phyloP scores from a whole-genome alignment of 2,888 invertebrate species.

The Arrhopalites spinosus region DNA sequence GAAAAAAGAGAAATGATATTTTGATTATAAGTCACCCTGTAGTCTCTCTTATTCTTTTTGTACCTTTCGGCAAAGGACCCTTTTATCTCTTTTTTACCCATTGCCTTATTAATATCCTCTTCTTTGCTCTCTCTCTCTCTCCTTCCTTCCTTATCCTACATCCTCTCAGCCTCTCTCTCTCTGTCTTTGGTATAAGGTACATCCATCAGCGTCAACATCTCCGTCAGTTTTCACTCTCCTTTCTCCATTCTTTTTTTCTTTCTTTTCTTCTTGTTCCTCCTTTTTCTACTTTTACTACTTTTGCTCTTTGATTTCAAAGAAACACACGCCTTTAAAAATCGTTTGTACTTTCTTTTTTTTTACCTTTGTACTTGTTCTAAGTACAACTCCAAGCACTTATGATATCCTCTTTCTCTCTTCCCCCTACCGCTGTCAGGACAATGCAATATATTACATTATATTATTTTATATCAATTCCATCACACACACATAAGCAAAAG shows the following conservation, averaged over 20 bases:
- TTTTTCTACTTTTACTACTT: slow-evolving; percentile 4
- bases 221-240: slow-evolving; percentile 10
- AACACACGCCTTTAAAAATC: slow-evolving; percentile 26
- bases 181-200: not conserved
- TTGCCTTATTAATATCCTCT: slow-evolving; percentile 22
- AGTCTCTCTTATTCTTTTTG: not conserved
- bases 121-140: not conserved
- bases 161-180: not conserved
- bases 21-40: not conserved
- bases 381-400: no score
- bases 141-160: not conserved
- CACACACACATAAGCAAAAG: not conserved
- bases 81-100: slow-evolving; percentile 21
- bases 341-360: slow-evolving; percentile 22
- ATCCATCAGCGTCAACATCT: not conserved
- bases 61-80: slow-evolving; percentile 25
- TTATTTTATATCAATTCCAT: slow-evolving; percentile 24
- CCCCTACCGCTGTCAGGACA: not conserved
- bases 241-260: not conserved
- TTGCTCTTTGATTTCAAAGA: slow-evolving; percentile 26
- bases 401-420: no score
- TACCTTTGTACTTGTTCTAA: slow-evolving; percentile 9
- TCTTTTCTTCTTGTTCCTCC: not conserved
- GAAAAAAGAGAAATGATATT: not conserved
- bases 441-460: not conserved